Base-by-base conservation (phyloP, 2,888 invertebrate species). In the Torymus tubicola region DNA sequence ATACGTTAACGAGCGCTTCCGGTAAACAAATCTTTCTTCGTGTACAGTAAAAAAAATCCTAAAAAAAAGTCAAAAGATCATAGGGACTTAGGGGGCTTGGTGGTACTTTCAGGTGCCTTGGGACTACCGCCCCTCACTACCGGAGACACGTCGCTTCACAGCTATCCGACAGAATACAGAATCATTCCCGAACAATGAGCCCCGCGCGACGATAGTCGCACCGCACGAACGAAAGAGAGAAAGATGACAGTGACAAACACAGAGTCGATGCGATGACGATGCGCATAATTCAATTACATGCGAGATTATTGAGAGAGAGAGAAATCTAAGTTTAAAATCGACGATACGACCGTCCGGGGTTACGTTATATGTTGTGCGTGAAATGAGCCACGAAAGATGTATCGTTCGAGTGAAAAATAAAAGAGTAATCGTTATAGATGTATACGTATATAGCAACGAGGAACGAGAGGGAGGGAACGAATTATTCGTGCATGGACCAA, bases 101-200 rank as follows among this genome's bases (percentile, higher is more conserved):
- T 88, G 88, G 87, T 88, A 88, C 86, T 88, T 80, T 89, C 88
- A 89, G 89, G 87, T 89, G 87, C 86, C 86, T 86, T 89, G 86
- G 88, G 87, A 88, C 86, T 89, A 86, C 85, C 88, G 84, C 86
- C 86, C 85, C 86, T 88, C 85, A 86, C 87, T 84, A 83, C 88
- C 82, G 88, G 86, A 86, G 87, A 88, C 84, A 85, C 87, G 83
- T 85, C 87, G 83, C 88, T 89, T 82, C 89, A 87, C 86, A 86
- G 86, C 87, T 89, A 88, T 85, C 85, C 89, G 78, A 84, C 88
- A 84, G 88, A 89, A 86, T 89, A 87, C 89, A 89, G 88, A 88
- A 87, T 89, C 87, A 89, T 89, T 89, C 86, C 87, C 86, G 88
- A 89, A 84, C 88, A 89, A 88, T 88, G 87, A 89, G 84, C 81